Conservation (phyloP, 2,888 invertebrate species). For the Drosophila bunnanda region DNA sequence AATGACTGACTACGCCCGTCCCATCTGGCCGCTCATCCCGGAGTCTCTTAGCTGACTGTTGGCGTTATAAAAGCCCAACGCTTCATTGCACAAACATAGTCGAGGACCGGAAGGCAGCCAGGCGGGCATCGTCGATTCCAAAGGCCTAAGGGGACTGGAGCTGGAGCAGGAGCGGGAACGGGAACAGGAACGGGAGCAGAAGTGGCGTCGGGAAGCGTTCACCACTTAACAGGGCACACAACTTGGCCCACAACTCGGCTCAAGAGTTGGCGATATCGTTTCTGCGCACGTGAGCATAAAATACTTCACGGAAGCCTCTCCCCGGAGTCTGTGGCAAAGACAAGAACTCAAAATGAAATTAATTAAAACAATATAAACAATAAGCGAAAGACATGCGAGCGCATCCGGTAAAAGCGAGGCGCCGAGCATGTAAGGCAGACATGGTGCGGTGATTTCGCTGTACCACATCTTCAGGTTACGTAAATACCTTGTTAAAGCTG, state of each 20-base stretch:
- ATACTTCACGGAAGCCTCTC: conserved; percentile 7
- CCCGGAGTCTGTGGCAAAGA: conserved; percentile 13
- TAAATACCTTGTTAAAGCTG: conserved; percentile 1
- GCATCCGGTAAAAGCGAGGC: conserved; percentile 1
- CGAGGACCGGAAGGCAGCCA: conserved; percentile 43
- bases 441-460: neutral
- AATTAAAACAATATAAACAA: conserved; percentile 75
- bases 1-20: conserved; percentile 53
- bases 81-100: conserved; percentile 77
- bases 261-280: conserved; percentile 49
- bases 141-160: conserved; percentile 46
- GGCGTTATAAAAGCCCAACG: conserved; percentile 78
- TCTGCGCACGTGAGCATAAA: conserved; percentile 68
- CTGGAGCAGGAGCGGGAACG: neutral
- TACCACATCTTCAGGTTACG: neutral
- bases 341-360: conserved; percentile 65
- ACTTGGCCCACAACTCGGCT: conserved; percentile 58
- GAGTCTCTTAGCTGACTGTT: conserved; percentile 68
- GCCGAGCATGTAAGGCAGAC: neutral
- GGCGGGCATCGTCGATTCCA: conserved; percentile 33
- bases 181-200: neutral
- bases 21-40: conserved; percentile 18
- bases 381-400: conserved; percentile 47
- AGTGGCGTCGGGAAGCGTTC: conserved; percentile 39
- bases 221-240: conserved; percentile 66